These are phyloP conservation scores for Chamaea fasciata DNA, from an alignment of 2,113 vertebrate genomes.

Conservation along the genomic window DNA sequence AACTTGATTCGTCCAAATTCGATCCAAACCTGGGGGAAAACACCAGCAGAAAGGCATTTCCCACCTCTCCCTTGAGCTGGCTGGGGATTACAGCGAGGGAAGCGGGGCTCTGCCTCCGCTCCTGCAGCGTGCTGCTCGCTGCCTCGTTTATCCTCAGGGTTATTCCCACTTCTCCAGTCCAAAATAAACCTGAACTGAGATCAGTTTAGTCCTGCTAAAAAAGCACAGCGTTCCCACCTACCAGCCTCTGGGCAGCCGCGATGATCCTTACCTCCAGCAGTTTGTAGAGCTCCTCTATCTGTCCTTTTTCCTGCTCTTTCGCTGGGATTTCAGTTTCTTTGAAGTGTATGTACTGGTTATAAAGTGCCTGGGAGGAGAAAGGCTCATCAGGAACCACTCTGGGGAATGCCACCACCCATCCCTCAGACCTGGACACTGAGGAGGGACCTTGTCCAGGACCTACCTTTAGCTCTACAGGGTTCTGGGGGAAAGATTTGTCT, in stretches of 20 bases:
- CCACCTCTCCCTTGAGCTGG: neutral
- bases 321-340: conserved; percentile 95
- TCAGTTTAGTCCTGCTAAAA: neutral
- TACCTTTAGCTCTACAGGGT: conserved; percentile 97
- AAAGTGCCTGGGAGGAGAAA: conserved; percentile 87
- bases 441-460: neutral
- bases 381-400: neutral
- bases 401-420: neutral
- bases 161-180: neutral
- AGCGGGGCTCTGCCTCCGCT: neutral
- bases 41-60: neutral
- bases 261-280: conserved; percentile 84
- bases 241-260: neutral
- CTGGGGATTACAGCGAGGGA: neutral
- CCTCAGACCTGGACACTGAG: accelerated
- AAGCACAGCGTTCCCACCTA: neutral
- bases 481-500: conserved; percentile 94
- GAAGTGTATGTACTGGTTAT: conserved; percentile 98
- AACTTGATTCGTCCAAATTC: conserved; percentile 96
- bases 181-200: neutral
- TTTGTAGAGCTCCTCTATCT: conserved; percentile 90
- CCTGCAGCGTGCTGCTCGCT: accelerated
- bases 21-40: conserved; percentile 85
- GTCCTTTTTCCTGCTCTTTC: conserved; percentile 88
- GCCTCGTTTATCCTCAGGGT: neutral